A percentile compares a stretch with the other conserved stretches of the same genome.
These are phyloP conservation scores for Metopia argyrocephala DNA, from an alignment of 2,888 invertebrate species.

Conservation along the genomic window DNA sequence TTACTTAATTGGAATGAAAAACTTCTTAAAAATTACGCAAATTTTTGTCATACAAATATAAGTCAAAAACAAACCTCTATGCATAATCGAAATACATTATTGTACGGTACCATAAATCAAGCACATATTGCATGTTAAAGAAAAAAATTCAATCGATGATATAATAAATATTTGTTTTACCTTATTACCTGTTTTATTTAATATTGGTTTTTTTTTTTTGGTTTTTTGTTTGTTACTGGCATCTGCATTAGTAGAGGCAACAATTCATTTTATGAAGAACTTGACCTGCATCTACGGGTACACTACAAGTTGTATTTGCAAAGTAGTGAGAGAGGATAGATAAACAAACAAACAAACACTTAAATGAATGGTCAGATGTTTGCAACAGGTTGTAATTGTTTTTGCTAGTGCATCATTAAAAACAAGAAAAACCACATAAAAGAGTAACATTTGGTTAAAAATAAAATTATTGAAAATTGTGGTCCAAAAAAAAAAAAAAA, in stretches of 20 bases:
- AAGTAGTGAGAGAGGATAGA: not conserved
- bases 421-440: not conserved
- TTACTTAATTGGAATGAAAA: no score
- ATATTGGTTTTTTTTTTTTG: not conserved
- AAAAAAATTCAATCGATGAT: conserved; percentile 6
- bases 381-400: not conserved
- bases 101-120: no score
- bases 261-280: conserved; percentile 34
- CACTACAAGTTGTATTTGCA: not conserved
- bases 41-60: no score
- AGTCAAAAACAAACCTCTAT: no score
- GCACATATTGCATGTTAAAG: not conserved
- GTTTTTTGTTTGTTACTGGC: not conserved
- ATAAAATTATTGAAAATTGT: not conserved
- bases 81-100: no score
- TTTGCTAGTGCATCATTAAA: not conserved
- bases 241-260: not conserved
- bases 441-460: not conserved
- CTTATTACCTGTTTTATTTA: conserved; percentile 27
- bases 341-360: not conserved
- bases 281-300: conserved; percentile 46
- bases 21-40: no score
- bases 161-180: not conserved
- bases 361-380: not conserved
- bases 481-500: not conserved